phyloP scores from a whole-genome alignment of 2,888 invertebrate species.

The Parascotia fuliginaria region DNA sequence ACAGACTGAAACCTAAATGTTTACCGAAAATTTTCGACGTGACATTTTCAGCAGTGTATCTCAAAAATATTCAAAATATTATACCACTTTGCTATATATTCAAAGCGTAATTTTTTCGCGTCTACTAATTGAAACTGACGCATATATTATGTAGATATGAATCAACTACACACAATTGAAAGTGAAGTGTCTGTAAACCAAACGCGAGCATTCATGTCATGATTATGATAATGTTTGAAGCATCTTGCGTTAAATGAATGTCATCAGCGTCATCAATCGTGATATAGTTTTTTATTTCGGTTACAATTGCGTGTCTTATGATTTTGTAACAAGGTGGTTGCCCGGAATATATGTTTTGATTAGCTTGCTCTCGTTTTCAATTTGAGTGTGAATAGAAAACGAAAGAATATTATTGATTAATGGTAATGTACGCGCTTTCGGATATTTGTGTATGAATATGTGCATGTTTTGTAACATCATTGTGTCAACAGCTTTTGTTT shows the following conservation, averaged over 20 bases:
- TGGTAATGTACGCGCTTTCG: constrained; percentile 4
- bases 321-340: constrained; percentile 15
- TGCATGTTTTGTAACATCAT: background rate
- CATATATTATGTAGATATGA: too few species aligned
- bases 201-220: too few species aligned
- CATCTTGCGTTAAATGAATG: too few species aligned
- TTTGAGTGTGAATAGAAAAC: constrained; percentile 1
- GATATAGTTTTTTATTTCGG: constrained; percentile 10
- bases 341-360: constrained; percentile 26
- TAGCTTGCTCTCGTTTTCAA: constrained; percentile 2
- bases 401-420: constrained; percentile 2
- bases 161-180: too few species aligned
- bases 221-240: background rate
- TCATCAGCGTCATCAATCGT: constrained; percentile 15
- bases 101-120: too few species aligned
- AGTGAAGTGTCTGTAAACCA: too few species aligned
- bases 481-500: background rate
- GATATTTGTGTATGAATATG: background rate
- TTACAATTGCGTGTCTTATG: constrained; percentile 15
- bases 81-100: too few species aligned
- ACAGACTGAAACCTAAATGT: too few species aligned
- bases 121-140: too few species aligned
- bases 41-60: too few species aligned
- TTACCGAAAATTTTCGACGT: too few species aligned
- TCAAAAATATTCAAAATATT: too few species aligned